These are phyloP conservation scores for Sitta europaea DNA, from an alignment of 2,113 vertebrate species.

Conservation along the genomic window DNA sequence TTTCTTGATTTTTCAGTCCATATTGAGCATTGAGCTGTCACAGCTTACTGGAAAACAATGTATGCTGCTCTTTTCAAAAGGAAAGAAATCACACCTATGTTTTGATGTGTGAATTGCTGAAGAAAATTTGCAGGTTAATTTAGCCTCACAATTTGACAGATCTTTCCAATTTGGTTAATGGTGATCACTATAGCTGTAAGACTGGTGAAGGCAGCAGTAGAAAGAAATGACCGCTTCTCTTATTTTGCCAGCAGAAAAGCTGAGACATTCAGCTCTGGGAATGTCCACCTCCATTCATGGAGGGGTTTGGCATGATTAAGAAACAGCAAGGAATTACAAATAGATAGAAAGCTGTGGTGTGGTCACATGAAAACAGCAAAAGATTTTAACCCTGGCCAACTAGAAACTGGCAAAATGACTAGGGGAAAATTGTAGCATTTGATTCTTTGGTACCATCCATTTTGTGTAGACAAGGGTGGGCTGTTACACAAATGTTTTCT, in stretches of 20 bases:
- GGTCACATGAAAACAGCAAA: background rate
- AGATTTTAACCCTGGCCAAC: background rate
- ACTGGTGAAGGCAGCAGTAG: background rate
- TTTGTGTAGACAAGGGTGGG: background rate
- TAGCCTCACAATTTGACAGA: background rate
- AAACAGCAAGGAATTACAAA: background rate
- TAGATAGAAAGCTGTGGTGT: background rate
- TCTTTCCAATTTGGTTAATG: background rate
- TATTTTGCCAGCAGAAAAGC: background rate
- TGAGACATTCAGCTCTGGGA: background rate
- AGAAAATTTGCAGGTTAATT: background rate
- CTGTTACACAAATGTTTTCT: background rate
- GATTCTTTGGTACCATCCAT: background rate
- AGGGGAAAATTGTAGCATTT: background rate
- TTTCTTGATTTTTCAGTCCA: background rate
- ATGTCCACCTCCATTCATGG: background rate
- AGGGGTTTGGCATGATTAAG: background rate
- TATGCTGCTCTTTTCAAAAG: background rate
- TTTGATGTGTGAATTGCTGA: background rate
- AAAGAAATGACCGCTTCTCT: background rate
- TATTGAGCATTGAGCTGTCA: background rate
- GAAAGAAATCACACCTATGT: background rate
- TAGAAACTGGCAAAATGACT: background rate
- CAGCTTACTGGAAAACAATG: background rate
- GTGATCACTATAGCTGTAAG: background rate